Base-by-base conservation (phyloP, 2,113 vertebrate genomes). In the Microcebus tavaratra region DNA sequence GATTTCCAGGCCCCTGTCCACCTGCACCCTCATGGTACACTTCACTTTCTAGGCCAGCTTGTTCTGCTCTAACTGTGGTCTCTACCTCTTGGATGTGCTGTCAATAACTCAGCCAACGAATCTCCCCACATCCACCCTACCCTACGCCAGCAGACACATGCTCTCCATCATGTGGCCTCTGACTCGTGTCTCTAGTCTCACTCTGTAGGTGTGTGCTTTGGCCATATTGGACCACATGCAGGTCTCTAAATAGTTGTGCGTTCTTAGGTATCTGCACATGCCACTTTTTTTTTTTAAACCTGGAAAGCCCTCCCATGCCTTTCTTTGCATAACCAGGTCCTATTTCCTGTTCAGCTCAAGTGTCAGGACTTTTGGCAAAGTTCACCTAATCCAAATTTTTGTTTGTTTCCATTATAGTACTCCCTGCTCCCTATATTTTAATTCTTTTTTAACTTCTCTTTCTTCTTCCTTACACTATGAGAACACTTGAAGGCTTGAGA, bases 381-480 rank as follows among this genome's bases (percentile, higher is more conserved):
- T 9, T 50, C 90, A 50, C 6, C 72, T 78, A 48, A 27, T 70
- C 34, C 48, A 34, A 50, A 68, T 27, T 83, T 94, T 68, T 76
- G 5, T 39, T 68, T 72, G 29, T 85, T 90, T 90, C 25, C 48
- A 80, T 75, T 12, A n/a, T 27, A 68, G 39, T 5, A 70, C 12
- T 29, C 67, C 20, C 15, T 4, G 13, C 11, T 23, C 36, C 57
- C 31, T 25, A 23, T 5, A 9, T 72, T 83, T 4, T 27, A 55
- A 67, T 73, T 61, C 39, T 27, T 72, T 92, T 81, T 39, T 34
- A 13, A 3, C 23, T 53, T 68, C 13, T 36, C 5, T 92, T 59
- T 73, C n/a, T 94, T 73, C 3, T 68, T 75, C 25, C 29, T 92
- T 70, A n/a, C 8, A 34, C 27, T 53, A 10, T 95, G 45, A 95